Conservation (phyloP, 2,797 vertebrate genomes). For the Pogonophryne albipinna region DNA sequence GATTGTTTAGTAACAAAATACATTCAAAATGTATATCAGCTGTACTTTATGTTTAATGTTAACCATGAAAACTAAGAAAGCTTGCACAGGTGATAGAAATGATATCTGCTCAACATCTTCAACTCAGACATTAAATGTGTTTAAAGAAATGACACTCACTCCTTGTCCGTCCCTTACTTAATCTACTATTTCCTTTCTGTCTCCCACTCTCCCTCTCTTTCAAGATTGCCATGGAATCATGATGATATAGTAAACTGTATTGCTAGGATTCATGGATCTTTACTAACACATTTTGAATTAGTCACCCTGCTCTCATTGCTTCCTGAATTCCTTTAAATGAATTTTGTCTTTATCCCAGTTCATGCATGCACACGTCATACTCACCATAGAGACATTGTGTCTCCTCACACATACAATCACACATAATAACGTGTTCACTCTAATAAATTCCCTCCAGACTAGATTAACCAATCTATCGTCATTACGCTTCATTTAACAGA, state of each 20-base stretch:
- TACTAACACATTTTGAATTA: slow-evolving; percentile 60
- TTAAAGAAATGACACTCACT: not conserved
- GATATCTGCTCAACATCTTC: not conserved
- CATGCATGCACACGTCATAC: slow-evolving; percentile 11
- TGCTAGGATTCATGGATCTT: slow-evolving; percentile 53
- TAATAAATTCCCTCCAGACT: slow-evolving; percentile 39
- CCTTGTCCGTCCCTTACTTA: slow-evolving; percentile 15
- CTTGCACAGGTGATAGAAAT: not conserved
- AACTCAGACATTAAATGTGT: not conserved
- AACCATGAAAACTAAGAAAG: not conserved
- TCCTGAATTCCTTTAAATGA: slow-evolving; percentile 39
- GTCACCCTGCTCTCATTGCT: slow-evolving; percentile 19
- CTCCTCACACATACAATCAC: slow-evolving; percentile 17
- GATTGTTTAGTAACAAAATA: not conserved
- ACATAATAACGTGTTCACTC: slow-evolving; percentile 15
- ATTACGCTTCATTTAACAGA: slow-evolving; percentile 68
- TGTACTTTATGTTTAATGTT: not conserved
- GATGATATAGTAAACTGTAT: slow-evolving; percentile 51
- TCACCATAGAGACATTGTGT: slow-evolving; percentile 22
- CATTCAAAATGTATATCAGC: not conserved
- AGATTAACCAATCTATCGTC: slow-evolving; percentile 61
- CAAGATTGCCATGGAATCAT: slow-evolving; percentile 64
- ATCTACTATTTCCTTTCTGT: slow-evolving; percentile 18
- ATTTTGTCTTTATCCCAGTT: slow-evolving; percentile 35
- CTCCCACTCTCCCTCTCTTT: slow-evolving; percentile 15